Percentiles rank a stretch among this genome's conserved stretches.
These are phyloP conservation scores for Rhinella marina DNA, from an alignment of 2,797 vertebrate genomes.

Conservation along the genomic window DNA sequence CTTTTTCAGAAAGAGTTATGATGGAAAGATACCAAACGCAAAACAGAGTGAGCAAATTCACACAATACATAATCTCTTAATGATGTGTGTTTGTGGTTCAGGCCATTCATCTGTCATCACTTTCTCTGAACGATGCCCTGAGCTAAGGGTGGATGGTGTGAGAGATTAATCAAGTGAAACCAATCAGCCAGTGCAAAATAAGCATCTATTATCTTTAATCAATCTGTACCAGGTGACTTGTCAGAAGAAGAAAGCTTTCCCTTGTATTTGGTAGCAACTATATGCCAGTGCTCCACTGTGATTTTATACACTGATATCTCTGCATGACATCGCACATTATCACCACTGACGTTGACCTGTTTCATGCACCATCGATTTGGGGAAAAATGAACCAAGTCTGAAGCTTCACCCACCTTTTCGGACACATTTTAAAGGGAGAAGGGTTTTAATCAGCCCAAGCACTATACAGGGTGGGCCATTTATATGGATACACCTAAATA, in stretches of 20 bases:
- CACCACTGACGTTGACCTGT: no score
- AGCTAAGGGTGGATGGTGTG: conserved; percentile 58
- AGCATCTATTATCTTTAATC: conserved; percentile 58
- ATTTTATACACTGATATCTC: no score
- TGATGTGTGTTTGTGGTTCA: conserved; percentile 66
- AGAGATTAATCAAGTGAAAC: conserved; percentile 62
- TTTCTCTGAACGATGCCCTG: conserved; percentile 57
- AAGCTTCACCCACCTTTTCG: no score
- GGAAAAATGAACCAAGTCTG: no score
- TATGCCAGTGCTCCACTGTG: no score
- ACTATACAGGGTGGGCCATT: no score
- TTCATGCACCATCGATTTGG: no score
- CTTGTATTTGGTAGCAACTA: no score
- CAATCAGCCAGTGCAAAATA: conserved; percentile 55
- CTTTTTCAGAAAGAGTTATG: conserved; percentile 31
- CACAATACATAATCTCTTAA: conserved; percentile 60
- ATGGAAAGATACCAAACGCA: conserved; percentile 39
- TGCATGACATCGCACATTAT: no score
- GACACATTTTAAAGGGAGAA: no score
- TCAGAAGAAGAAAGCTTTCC: conserved; percentile 46
- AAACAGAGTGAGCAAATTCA: conserved; percentile 42
- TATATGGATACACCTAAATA: no score
- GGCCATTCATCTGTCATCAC: conserved; percentile 53
- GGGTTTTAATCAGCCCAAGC: no score
- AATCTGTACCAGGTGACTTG: conserved; percentile 43